Evolutionary conservation across 2,888 invertebrate species (phyloP).

Genomic region (Macaria liturata): DNA sequence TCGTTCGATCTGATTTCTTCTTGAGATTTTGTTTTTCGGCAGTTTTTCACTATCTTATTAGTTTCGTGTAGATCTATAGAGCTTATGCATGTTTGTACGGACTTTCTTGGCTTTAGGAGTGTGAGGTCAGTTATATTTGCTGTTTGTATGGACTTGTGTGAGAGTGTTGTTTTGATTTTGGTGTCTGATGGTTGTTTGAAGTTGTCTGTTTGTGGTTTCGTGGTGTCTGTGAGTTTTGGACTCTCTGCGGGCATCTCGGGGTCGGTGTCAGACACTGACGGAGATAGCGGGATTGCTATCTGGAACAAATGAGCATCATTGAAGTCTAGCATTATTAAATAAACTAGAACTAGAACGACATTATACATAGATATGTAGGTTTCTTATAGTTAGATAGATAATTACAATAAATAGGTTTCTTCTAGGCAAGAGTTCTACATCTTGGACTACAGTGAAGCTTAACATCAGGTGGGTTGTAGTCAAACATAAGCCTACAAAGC

Average conservation of each 20-base stretch:
- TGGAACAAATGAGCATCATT: constrained; percentile 43
- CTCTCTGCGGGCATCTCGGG: not conserved
- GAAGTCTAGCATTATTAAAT: too few relatives aligned
- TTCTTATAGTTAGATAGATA: too few relatives aligned
- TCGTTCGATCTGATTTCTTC: constrained; percentile 42
- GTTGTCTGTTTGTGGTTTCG: not conserved
- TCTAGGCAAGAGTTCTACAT: too few relatives aligned
- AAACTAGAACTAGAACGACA: too few relatives aligned
- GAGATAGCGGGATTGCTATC: constrained; percentile 56
- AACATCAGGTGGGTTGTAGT: too few relatives aligned
- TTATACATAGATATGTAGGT: too few relatives aligned
- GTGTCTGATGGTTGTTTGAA: not conserved
- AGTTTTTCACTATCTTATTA: constrained; percentile 20
- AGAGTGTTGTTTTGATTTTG: constrained; percentile 11
- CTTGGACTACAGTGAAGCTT: too few relatives aligned
- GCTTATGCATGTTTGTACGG: constrained; percentile 48
- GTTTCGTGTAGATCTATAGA: constrained; percentile 30
- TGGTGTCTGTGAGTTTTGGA: not conserved
- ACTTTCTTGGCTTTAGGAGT: constrained; percentile 35
- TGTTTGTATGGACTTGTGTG: constrained; percentile 42
- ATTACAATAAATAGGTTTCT: too few relatives aligned
- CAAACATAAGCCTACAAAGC: too few relatives aligned
- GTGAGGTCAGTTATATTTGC: constrained; percentile 22
- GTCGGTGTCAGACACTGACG: constrained; percentile 36
- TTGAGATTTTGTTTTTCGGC: constrained; percentile 50